Percentiles rank a stretch among this genome's conserved stretches.
Conservation (phyloP, 1,140 invertebrate genomes). For the Zaprionus ghesquierei region DNA sequence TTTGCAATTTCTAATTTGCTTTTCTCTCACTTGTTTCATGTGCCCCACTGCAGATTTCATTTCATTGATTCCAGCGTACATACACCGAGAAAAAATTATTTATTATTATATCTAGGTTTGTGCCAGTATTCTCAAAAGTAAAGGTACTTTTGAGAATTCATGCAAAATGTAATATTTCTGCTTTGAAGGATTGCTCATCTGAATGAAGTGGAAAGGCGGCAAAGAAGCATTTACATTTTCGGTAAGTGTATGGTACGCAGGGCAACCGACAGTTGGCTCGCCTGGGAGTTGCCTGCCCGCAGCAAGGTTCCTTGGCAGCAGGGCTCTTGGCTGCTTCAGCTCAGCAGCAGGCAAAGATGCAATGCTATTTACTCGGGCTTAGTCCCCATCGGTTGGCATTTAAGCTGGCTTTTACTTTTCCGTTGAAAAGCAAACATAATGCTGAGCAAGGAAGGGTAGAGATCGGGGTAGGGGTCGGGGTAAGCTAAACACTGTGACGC, state of each 20-base stretch:
- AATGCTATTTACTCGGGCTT: slow-evolving; percentile 1
- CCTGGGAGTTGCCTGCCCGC: background rate
- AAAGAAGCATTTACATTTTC: background rate
- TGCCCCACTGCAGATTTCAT: slow-evolving; percentile 31
- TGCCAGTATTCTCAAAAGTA: too few relatives aligned
- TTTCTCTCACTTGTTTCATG: slow-evolving; percentile 38
- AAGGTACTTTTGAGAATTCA: background rate
- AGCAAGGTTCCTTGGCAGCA: background rate
- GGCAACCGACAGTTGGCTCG: background rate
- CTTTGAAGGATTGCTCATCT: background rate
- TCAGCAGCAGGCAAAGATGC: slow-evolving; percentile 8
- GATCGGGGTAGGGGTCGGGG: background rate
- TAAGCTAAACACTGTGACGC: slow-evolving; percentile 2
- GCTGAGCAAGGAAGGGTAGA: background rate
- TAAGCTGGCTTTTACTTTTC: slow-evolving; percentile 10
- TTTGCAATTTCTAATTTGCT: slow-evolving; percentile 47
- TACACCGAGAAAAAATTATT: background rate
- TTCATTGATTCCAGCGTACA: slow-evolving; percentile 23
- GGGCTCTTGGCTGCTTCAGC: background rate
- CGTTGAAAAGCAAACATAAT: slow-evolving; percentile 13
- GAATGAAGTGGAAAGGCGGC: background rate
- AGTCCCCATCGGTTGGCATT: background rate
- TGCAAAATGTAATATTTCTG: background rate
- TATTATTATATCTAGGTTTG: too few relatives aligned
- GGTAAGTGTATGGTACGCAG: background rate